Percentiles rank a stretch among this genome's conserved stretches.
Evolutionary conservation across 2,888 invertebrate genomes (phyloP).

Genomic region (Cactoblastis cactorum): DNA sequence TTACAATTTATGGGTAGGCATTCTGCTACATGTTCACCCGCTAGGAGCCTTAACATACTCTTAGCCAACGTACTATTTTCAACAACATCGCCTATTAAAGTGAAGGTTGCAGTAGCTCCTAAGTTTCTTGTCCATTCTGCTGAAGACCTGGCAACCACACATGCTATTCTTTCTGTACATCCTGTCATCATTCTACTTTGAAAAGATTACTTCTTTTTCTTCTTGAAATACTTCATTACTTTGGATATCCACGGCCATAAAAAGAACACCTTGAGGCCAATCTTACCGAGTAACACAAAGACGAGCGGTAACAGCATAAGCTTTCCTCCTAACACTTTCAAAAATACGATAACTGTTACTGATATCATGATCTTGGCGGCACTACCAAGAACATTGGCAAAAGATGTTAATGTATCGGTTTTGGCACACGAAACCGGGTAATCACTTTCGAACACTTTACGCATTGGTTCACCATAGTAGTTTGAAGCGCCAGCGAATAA

Average conservation of each 20-base stretch:
- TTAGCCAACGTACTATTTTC: conserved; percentile 60
- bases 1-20: conserved; percentile 71
- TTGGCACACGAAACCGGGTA: conserved; percentile 58
- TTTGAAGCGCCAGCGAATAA: conserved; percentile 60
- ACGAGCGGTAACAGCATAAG: conserved; percentile 60
- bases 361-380: conserved; percentile 73
- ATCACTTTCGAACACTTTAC: conserved; percentile 56
- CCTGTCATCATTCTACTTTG: conserved; percentile 59
- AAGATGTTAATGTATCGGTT: conserved; percentile 55
- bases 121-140: conserved; percentile 58
- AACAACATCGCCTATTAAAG: conserved; percentile 61
- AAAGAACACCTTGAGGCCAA: conserved; percentile 61
- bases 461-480: conserved; percentile 53
- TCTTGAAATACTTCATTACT: conserved; percentile 65
- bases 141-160: conserved; percentile 57
- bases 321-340: conserved; percentile 65
- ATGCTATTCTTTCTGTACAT: conserved; percentile 64
- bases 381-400: conserved; percentile 63
- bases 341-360: conserved; percentile 56
- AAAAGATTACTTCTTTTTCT: conserved; percentile 60
- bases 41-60: conserved; percentile 60
- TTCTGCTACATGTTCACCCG: conserved; percentile 67
- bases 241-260: conserved; percentile 71
- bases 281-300: conserved; percentile 56
- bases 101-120: conserved; percentile 64